A percentile compares a stretch with the other conserved stretches of the same genome.
These are phyloP conservation scores for Sebastes iracundus DNA, from an alignment of 2,797 vertebrate species.

Conservation along the genomic window DNA sequence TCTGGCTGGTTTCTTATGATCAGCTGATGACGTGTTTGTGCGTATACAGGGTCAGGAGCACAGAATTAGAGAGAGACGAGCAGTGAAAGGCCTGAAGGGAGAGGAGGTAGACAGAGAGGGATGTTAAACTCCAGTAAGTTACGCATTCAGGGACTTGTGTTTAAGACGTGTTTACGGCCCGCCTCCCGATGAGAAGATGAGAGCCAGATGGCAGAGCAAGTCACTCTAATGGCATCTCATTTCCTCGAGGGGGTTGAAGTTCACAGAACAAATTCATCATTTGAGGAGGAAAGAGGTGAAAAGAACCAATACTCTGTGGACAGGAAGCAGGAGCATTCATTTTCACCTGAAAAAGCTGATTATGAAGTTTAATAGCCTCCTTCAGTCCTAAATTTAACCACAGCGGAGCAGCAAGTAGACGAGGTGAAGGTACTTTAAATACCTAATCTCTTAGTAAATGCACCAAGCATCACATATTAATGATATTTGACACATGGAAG, in stretches of 20 bases:
- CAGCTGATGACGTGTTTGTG: neutral
- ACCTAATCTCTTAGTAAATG: neutral
- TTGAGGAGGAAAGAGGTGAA: conserved; percentile 14
- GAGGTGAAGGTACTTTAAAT: neutral
- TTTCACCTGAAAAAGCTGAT: neutral
- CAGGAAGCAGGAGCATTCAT: neutral
- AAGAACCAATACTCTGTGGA: neutral
- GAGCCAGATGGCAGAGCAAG: conserved; percentile 37
- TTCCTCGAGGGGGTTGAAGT: conserved; percentile 50
- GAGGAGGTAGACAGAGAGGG: neutral
- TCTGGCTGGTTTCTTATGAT: conserved; percentile 27
- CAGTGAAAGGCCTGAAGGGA: conserved; percentile 3
- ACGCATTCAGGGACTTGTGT: neutral
- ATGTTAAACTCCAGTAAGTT: neutral
- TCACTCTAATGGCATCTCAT: conserved; percentile 17
- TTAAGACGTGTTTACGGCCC: neutral
- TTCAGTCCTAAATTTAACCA: neutral
- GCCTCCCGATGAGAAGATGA: conserved; percentile 36
- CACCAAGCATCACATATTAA: neutral
- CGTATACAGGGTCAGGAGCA: neutral
- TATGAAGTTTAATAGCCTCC: neutral
- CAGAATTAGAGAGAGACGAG: conserved; percentile 6
- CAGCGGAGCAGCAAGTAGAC: neutral
- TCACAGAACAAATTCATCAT: conserved; percentile 13
- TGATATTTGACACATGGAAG: neutral